These are phyloP conservation scores for Camelus dromedarius DNA, from an alignment of 2,113 vertebrate genomes.

Conservation along the genomic window DNA sequence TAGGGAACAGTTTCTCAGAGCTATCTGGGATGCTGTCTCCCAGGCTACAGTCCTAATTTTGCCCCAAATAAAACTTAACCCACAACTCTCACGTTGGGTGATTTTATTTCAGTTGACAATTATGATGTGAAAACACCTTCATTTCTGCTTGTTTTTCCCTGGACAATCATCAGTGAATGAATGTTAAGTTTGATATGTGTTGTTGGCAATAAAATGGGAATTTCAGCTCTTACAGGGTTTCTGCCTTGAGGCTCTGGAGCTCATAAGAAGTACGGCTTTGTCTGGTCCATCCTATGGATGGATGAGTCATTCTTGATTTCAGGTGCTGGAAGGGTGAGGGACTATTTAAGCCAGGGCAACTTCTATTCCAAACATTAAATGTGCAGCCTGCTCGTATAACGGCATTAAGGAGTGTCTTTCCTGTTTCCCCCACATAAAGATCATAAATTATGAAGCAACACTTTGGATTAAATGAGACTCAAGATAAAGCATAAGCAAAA, in stretches of 20 bases:
- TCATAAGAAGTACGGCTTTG: neutral
- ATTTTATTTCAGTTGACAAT: too few relatives aligned
- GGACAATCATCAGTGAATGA: neutral
- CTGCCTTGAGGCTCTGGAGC: neutral
- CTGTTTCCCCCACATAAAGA: neutral
- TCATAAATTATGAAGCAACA: neutral
- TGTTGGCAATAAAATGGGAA: slow-evolving; percentile 31
- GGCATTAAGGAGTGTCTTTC: neutral
- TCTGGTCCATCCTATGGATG: neutral
- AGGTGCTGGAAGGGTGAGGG: neutral
- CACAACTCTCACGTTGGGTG: too few relatives aligned
- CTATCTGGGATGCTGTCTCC: too few relatives aligned
- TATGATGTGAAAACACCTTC: slow-evolving; percentile 16
- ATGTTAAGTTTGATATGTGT: slow-evolving; percentile 29
- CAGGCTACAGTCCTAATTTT: too few relatives aligned
- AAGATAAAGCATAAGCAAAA: neutral
- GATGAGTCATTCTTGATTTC: neutral
- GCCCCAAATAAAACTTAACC: too few relatives aligned
- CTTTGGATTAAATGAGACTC: slow-evolving; percentile 25
- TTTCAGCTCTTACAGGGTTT: neutral
- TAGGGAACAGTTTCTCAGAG: too few relatives aligned
- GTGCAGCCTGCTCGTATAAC: neutral
- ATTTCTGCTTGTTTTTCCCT: neutral
- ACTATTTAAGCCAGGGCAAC: neutral
- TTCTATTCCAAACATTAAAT: neutral